Evolutionary conservation across 2,888 invertebrate species (phyloP), one percentile per base, ranked within the genome.

Genomic region (Syrphus vitripennis): DNA sequence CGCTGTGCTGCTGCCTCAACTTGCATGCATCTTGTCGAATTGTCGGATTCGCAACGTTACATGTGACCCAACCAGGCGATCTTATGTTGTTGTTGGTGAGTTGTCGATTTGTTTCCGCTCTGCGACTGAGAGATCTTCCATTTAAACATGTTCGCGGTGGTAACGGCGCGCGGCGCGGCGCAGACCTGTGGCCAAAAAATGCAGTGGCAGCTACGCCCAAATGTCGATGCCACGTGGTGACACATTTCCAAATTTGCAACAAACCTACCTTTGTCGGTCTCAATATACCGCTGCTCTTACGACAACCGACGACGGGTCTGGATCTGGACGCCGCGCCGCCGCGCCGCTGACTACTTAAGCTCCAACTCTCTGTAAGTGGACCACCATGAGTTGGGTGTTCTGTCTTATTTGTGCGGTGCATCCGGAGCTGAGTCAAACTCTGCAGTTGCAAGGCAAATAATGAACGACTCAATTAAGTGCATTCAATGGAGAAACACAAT

Each of bases 101-200:
- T 83, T 87, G 90, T 88, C 88, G 89, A 88, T 88, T 88, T 88
- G 88, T 89, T 89, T 87, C 80, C 80, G 75, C 76, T 89, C 83
- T 79, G 59, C 74, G 88, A 86, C 86, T 83, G 89, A n/a, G 34
- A 87, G 77, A 65, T 24, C 55, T 45, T 19, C 59, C 57, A 72
- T 76, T 76, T 50, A 77, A n/a, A 84, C 76, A 76, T 71, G 65
- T 45, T 10, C 34, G 34, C 7, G 34, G 7, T n/a, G n/a, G n/a
- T n/a, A n/a, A n/a, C n/a, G n/a, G 10, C 7, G 31, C 1, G 31
- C 6, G 1, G 31, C 31, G 5, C 6, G 31, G 24, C 24, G 71
- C 16, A 55, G 70, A 53, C 50, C 21, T 71, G 10, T 71, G 70
- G 65, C 80, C 74, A 74, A 83, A 55, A n/a, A 75, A 83, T 77